Percentiles rank a stretch among this genome's conserved stretches.
Evolutionary conservation across 2,888 invertebrate species (phyloP).

Genomic region (Drosophila maculinotata): DNA sequence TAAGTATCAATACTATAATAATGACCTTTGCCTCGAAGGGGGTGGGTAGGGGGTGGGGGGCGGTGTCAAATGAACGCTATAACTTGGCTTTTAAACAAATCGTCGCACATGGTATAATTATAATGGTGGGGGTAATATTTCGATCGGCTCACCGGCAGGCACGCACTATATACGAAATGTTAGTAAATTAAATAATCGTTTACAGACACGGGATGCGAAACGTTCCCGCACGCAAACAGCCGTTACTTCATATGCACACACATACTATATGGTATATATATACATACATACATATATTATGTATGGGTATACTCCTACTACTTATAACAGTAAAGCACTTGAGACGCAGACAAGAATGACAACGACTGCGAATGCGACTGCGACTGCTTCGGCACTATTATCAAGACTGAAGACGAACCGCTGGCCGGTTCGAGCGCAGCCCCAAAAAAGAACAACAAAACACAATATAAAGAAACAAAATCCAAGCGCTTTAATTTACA

Average conservation of each 20-base stretch:
- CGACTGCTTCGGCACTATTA: conserved; percentile 58
- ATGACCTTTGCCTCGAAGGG: conserved; percentile 36
- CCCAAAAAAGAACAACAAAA: conserved; percentile 38
- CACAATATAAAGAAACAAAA: conserved; percentile 9
- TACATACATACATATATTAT: not conserved
- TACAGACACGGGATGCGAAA: conserved; percentile 42
- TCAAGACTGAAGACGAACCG: conserved; percentile 73
- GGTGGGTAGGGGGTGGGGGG: no score
- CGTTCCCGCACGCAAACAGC: conserved; percentile 62
- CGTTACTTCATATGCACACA: conserved; percentile 50
- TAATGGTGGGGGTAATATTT: conserved; percentile 3
- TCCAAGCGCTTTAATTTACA: conserved; percentile 60
- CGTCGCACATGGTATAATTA: conserved; percentile 34
- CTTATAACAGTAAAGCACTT: conserved; percentile 42
- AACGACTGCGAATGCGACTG: conserved; percentile 13
- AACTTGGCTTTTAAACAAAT: conserved; percentile 25
- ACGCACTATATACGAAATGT: conserved; percentile 39
- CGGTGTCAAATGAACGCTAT: conserved; percentile 21
- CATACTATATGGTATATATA: conserved; percentile 2
- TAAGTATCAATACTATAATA: conserved; percentile 25
- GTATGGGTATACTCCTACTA: conserved; percentile 15
- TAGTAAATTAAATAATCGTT: conserved; percentile 65
- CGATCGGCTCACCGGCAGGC: conserved; percentile 31
- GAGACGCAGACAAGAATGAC: conserved; percentile 21
- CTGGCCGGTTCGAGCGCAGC: conserved; percentile 46